A percentile compares a stretch with the other conserved stretches of the same genome.
These are phyloP conservation scores for Aquatica leii DNA, from an alignment of 2,888 invertebrate genomes.

Conservation along the genomic window DNA sequence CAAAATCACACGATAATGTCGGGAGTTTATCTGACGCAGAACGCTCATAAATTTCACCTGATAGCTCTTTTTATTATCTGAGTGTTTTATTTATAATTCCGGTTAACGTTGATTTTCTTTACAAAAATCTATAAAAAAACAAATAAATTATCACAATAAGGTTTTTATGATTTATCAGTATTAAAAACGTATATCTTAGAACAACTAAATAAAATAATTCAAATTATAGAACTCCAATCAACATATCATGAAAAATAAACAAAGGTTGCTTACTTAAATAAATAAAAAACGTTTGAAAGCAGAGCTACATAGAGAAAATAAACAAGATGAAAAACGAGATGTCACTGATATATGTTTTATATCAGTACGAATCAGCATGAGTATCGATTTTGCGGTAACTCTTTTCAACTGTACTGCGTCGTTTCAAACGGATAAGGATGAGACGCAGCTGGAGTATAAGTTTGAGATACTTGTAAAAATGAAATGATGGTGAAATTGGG, in stretches of 20 bases:
- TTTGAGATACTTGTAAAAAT: conserved; percentile 30
- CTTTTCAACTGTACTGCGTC: conserved; percentile 27
- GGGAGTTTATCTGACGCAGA: conserved; percentile 34
- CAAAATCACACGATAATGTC: conserved; percentile 37
- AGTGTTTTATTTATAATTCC: conserved; percentile 36
- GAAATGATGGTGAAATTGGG: too few relatives aligned
- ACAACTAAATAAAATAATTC: conserved; percentile 26
- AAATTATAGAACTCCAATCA: conserved; percentile 33
- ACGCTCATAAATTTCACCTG: conserved; percentile 34
- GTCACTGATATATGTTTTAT: conserved; percentile 45
- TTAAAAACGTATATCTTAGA: too few relatives aligned
- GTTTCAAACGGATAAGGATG: conserved; percentile 20
- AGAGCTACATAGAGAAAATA: conserved; percentile 30
- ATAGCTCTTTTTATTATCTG: conserved; percentile 39
- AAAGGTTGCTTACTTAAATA: conserved; percentile 24
- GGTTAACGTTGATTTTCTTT: conserved; percentile 9
- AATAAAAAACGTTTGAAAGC: conserved; percentile 26
- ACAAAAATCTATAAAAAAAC: neutral
- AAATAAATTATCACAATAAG: too few relatives aligned
- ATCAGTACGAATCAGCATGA: conserved; percentile 41
- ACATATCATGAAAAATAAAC: conserved; percentile 32
- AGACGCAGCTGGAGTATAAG: conserved; percentile 31
- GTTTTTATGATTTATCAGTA: too few relatives aligned
- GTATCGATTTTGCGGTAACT: conserved; percentile 42
- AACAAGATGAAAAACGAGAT: conserved; percentile 41